Evolutionary conservation across 2,113 vertebrate species (phyloP).

Genomic region (Octodon degus): DNA sequence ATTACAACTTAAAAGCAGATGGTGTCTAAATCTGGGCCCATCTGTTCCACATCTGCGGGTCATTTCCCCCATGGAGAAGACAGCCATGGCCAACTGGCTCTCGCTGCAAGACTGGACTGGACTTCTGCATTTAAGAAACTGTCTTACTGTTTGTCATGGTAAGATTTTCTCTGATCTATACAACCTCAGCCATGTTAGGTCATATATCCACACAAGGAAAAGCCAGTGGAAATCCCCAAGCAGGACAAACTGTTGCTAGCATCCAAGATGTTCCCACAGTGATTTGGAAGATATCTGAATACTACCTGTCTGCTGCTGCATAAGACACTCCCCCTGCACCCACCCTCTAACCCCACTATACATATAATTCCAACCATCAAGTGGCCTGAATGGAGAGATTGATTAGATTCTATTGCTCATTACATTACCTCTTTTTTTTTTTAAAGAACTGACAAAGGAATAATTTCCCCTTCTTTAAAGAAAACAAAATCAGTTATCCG

Average conservation of each 20-base stretch:
- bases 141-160: slow-evolving; percentile 72
- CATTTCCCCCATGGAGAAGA: slow-evolving; percentile 38
- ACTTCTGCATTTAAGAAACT: slow-evolving; percentile 64
- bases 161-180: slow-evolving; percentile 71
- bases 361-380: slow-evolving; percentile 41
- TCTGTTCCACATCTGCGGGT: slow-evolving; percentile 72
- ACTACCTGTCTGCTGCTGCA: slow-evolving; percentile 1
- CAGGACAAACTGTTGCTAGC: not conserved
- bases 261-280: slow-evolving; percentile 8
- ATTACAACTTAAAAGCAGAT: slow-evolving; percentile 74
- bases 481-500: slow-evolving; percentile 15
- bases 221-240: slow-evolving; percentile 39
- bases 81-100: slow-evolving; percentile 51
- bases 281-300: slow-evolving; percentile 39
- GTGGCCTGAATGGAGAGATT: slow-evolving; percentile 4
- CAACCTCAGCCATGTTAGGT: slow-evolving; percentile 66
- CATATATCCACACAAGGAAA: slow-evolving; percentile 47
- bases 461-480: not conserved
- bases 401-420: slow-evolving; percentile 44
- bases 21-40: slow-evolving; percentile 65
- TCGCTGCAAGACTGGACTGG: slow-evolving; percentile 46
- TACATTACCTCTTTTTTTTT: not conserved
- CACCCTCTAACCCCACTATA: not conserved
- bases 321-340: not conserved
- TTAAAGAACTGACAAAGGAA: slow-evolving; percentile 21